Evolutionary conservation across 1,140 invertebrate species (phyloP).

Genomic region (Harpegnathos saltator): DNA sequence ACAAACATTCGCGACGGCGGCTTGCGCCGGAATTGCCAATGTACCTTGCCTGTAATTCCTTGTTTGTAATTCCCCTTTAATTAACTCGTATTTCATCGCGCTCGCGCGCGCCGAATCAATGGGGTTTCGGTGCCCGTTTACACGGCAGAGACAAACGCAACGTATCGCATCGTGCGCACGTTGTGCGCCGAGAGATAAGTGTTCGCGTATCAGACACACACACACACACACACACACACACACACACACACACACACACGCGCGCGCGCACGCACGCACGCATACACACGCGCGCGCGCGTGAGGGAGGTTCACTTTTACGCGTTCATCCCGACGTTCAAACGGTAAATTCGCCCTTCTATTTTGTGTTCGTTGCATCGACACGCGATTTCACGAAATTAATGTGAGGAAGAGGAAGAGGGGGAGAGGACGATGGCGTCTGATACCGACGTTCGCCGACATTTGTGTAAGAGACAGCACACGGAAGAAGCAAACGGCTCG

Average conservation of each 20-base stretch:
- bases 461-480: not conserved
- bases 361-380: no score
- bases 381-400: not conserved
- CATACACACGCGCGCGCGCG: no score
- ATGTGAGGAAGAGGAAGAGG: not conserved
- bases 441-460: not conserved
- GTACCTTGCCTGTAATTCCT: not conserved
- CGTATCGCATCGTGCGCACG: not conserved
- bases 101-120: not conserved
- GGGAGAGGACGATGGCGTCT: not conserved
- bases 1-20: constrained; percentile 23
- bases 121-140: not conserved
- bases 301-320: no score
- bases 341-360: no score
- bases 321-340: no score
- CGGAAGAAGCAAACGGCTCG: not conserved
- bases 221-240: no score
- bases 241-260: no score
- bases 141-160: not conserved
- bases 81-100: constrained; percentile 25
- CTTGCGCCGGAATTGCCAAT: constrained; percentile 17
- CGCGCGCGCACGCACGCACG: no score
- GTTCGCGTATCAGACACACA: no score
- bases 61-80: constrained; percentile 35
- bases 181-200: constrained; percentile 1